phyloP scores from a whole-genome alignment of 2,797 vertebrate species.

The Oreonectes daqikongensis region DNA sequence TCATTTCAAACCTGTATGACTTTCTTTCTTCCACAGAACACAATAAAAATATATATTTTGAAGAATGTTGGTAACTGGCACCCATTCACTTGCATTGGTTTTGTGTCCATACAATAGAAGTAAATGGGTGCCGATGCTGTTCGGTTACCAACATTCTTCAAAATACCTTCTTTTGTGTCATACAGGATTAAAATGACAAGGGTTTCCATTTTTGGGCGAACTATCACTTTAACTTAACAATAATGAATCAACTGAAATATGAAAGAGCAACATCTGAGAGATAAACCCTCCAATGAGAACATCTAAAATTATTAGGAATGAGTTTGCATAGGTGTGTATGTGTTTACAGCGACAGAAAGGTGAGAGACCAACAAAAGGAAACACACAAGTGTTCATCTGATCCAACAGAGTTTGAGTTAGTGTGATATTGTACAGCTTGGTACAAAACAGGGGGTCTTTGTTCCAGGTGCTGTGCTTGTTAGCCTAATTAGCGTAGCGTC shows the following conservation, averaged over 20 bases:
- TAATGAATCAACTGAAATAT: neutral
- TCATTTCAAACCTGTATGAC: too few species aligned
- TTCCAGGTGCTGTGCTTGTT: conserved; percentile 40
- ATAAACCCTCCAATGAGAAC: neutral
- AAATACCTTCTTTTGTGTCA: too few species aligned
- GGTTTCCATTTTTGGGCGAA: too few species aligned
- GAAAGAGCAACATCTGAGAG: neutral
- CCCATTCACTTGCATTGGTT: too few species aligned
- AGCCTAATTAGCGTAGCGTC: conserved; percentile 43
- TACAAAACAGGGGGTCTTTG: conserved; percentile 49
- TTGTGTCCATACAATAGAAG: too few species aligned
- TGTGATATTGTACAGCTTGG: conserved; percentile 42
- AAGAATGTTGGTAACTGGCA: too few species aligned
- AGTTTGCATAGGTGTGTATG: neutral
- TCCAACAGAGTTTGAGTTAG: conserved; percentile 3
- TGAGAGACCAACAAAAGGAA: conserved; percentile 24
- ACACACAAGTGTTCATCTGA: neutral
- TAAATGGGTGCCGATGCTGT: too few species aligned
- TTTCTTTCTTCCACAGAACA: too few species aligned
- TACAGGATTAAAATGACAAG: too few species aligned
- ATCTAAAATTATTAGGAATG: neutral
- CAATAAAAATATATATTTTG: too few species aligned
- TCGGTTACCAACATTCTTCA: too few species aligned
- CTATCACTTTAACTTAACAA: too few species aligned
- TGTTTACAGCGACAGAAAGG: conserved; percentile 11